Base-by-base conservation (phyloP, 2,113 vertebrate species). In the Macquaria australasica region DNA sequence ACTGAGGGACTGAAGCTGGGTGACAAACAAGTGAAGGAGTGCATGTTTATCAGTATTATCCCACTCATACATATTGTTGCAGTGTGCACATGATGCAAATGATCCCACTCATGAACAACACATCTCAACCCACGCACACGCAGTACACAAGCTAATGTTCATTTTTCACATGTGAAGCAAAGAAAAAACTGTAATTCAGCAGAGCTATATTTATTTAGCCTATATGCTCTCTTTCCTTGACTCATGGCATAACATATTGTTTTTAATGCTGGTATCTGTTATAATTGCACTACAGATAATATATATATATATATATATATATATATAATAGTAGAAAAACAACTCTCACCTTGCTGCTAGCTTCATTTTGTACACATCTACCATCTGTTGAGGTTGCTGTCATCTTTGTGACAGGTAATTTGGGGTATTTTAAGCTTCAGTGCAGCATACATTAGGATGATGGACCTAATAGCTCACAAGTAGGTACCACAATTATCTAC, bases 401-500 rank as follows among this genome's bases (percentile, higher is more conserved):
- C 55, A 55, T 79, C 59, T 60, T 55, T 81, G 76, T 53, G 55
- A 58, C 48, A 59, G 70, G 16, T 70, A 63, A 55, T 67, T 58
- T 9, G 28, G 56, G 55, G 2, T 75, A 78, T 81, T 79, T 70
- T 55, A 71, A 28, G 66, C 73, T 74, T 69, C 25, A 71, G 48
- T 48, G 3, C 64, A 83, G 67, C 51, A 14, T 60, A 39, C 25
- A 81, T 82, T 71, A 83, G 21, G 21, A 39, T 75, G 69, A 76
- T 81, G 73, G 41, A 62, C 70, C 45, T 70, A n/a, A 84, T 69
- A 31, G 63, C 60, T 45, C 21, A 51, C 50, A 51, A 83, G 81
- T 50, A 81, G 63, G 45, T 15, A 23, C 68, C 67, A 50, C 62
- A 73, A 50, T 84, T 75, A 78, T 82, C 31, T 78, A 68, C 77